Percentiles rank a stretch among this genome's conserved stretches.
phyloP scores from a whole-genome alignment of 2,888 invertebrate species.

The Cremastinae sp. region DNA sequence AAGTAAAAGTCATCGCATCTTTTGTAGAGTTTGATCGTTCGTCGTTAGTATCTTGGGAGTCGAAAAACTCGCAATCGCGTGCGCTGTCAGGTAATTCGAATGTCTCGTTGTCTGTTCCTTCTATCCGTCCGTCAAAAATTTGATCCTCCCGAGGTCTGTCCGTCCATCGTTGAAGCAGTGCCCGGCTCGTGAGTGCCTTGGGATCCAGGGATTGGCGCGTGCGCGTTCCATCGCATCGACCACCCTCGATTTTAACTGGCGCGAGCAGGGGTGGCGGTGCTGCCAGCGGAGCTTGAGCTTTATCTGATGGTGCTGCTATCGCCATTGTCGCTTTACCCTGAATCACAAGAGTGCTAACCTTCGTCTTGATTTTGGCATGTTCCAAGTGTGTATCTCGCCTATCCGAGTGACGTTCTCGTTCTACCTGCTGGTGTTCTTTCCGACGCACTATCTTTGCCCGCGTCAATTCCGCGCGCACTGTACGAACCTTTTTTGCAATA shows the following conservation, averaged over 20 bases:
- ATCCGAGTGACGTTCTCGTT: slow-evolving; percentile 46
- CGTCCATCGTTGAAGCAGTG: slow-evolving; percentile 81
- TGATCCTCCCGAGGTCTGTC: slow-evolving; percentile 50
- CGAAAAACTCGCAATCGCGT: neutral
- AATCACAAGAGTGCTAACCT: slow-evolving; percentile 49
- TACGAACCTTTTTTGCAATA: slow-evolving; percentile 62
- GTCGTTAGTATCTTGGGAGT: slow-evolving; percentile 14
- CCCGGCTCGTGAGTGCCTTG: slow-evolving; percentile 73
- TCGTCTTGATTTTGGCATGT: slow-evolving; percentile 53
- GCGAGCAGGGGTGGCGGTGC: slow-evolving; percentile 61
- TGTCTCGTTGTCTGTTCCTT: slow-evolving; percentile 11
- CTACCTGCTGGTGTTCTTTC: slow-evolving; percentile 49
- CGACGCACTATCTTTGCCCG: slow-evolving; percentile 56
- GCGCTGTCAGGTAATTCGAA: slow-evolving; percentile 7
- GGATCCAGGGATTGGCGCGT: slow-evolving; percentile 80
- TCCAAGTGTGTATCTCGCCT: slow-evolving; percentile 56
- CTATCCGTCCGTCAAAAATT: slow-evolving; percentile 13
- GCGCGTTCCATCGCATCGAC: slow-evolving; percentile 70
- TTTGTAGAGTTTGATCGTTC: slow-evolving; percentile 6
- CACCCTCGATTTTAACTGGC: slow-evolving; percentile 64
- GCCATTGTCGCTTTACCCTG: slow-evolving; percentile 52
- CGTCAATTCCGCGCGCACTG: slow-evolving; percentile 58
- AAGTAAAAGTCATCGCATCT: neutral
- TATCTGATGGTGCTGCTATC: slow-evolving; percentile 50
- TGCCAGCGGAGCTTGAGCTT: slow-evolving; percentile 45